Evolutionary conservation across 2,797 vertebrate species (phyloP).

Genomic region (Helostoma temminkii): DNA sequence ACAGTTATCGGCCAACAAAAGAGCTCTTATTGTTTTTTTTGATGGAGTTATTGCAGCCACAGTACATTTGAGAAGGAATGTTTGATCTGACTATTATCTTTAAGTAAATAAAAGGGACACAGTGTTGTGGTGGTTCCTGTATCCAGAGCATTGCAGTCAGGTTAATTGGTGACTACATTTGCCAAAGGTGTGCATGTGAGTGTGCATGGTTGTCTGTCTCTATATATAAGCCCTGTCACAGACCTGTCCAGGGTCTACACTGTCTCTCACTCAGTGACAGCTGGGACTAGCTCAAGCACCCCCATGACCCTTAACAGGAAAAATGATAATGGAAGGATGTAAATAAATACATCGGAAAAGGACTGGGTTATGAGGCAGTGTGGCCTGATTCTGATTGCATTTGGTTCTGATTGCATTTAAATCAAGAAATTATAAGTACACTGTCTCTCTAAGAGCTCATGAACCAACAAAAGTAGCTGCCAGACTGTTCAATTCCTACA

Average conservation of each 20-base stretch:
- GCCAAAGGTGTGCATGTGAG: too few species aligned
- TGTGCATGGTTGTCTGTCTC: too few species aligned
- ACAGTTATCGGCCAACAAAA: slow-evolving; percentile 35
- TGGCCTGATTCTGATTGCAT: slow-evolving; percentile 1
- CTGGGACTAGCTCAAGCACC: too few species aligned
- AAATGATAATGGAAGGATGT: too few species aligned
- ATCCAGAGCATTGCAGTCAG: too few species aligned
- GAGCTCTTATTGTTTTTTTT: slow-evolving; percentile 46
- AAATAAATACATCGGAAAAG: slow-evolving; percentile 24
- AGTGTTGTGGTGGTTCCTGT: too few species aligned
- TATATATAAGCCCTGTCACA: too few species aligned
- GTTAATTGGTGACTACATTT: too few species aligned
- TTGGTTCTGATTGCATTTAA: slow-evolving; percentile 8
- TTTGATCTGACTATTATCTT: slow-evolving; percentile 38
- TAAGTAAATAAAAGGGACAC: too few species aligned
- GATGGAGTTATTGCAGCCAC: slow-evolving; percentile 43
- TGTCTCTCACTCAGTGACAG: too few species aligned
- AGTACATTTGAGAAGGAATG: background rate
- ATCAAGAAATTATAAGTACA: background rate
- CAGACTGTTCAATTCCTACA: background rate
- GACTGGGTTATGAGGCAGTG: background rate
- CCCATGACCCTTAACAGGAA: too few species aligned
- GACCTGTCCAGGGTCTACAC: too few species aligned
- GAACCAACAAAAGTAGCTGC: background rate
- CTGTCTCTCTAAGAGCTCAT: background rate